These are phyloP conservation scores for Agrypnus murinus DNA, from an alignment of 2,888 invertebrate species.

Conservation along the genomic window DNA sequence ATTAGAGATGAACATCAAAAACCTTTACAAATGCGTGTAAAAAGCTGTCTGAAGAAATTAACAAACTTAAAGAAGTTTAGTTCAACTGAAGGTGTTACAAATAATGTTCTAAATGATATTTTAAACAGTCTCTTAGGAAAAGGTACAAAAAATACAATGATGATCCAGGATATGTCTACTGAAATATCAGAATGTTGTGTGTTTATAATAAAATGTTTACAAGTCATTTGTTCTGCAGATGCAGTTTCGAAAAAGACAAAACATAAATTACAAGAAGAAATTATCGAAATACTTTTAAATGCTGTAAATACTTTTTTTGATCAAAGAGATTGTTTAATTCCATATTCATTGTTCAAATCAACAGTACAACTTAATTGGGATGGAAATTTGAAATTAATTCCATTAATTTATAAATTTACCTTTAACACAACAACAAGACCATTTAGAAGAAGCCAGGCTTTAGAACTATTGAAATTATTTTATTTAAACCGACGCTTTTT, in stretches of 20 bases:
- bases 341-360: constrained; percentile 79
- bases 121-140: constrained; percentile 77
- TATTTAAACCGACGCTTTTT: constrained; percentile 76
- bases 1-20: constrained; percentile 80
- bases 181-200: constrained; percentile 78
- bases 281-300: constrained; percentile 73
- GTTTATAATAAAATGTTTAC: constrained; percentile 78
- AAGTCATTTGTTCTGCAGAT: constrained; percentile 71
- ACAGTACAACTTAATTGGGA: constrained; percentile 79
- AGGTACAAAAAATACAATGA: constrained; percentile 77
- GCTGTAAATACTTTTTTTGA: constrained; percentile 76
- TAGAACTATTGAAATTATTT: constrained; percentile 79
- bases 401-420: constrained; percentile 75
- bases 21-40: constrained; percentile 78
- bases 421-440: constrained; percentile 77
- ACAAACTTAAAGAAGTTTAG: constrained; percentile 77
- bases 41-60: constrained; percentile 77
- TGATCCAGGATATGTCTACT: constrained; percentile 80
- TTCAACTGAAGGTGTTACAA: constrained; percentile 74
- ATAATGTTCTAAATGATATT: constrained; percentile 74
- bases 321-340: constrained; percentile 78
- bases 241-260: constrained; percentile 67
- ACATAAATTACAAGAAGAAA: constrained; percentile 66
- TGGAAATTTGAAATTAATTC: constrained; percentile 77
- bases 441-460: constrained; percentile 80